phyloP scores from a whole-genome alignment of 2,113 vertebrate species.

The human (Homo sapiens) region DNA sequence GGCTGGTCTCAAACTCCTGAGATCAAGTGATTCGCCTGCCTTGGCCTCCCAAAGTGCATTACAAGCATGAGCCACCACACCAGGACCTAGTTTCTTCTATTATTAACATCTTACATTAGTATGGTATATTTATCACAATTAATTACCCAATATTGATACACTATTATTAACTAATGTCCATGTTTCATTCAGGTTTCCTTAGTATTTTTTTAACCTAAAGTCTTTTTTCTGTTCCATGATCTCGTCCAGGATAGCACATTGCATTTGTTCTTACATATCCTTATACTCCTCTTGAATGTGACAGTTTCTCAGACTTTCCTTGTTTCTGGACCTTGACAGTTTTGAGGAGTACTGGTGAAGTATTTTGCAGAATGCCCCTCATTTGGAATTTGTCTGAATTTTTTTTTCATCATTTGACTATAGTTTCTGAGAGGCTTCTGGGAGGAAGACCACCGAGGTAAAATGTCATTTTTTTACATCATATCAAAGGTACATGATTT shows the following conservation, averaged over 20 bases:
- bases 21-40: too few species aligned
- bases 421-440: not conserved
- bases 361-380: not conserved
- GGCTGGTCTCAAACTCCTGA: too few species aligned
- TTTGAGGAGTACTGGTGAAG: not conserved
- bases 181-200: not conserved
- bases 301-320: not conserved
- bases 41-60: too few species aligned
- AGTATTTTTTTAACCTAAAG: not conserved
- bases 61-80: too few species aligned
- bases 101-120: too few species aligned
- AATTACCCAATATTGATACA: too few species aligned
- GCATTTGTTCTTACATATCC: not conserved
- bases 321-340: not conserved
- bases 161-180: too few species aligned
- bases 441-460: not conserved
- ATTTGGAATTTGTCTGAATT: not conserved
- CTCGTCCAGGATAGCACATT: not conserved
- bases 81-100: too few species aligned
- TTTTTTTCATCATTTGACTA: not conserved
- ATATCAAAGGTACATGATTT: not conserved
- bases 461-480: not conserved
- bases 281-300: not conserved
- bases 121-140: too few species aligned
- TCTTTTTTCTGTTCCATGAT: not conserved